Evolutionary conservation across 2,113 vertebrate species (phyloP), one percentile per base, ranked within the genome.

Genomic region (Psophia crepitans): DNA sequence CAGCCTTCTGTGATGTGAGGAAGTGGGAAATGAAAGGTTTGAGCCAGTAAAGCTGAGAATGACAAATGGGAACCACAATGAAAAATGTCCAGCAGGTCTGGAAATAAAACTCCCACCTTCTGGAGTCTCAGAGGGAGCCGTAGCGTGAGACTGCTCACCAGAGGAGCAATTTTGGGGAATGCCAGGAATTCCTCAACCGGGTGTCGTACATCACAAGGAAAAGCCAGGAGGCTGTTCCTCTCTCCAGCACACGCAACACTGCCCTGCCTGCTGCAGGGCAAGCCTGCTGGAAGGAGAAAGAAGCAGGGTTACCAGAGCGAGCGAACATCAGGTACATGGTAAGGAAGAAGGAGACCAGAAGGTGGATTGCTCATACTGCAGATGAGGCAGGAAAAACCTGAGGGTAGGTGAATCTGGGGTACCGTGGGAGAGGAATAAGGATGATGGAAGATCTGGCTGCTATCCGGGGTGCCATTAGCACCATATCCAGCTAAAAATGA

Each of bases 231-330:
- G 30, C 49, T 69, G 11, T 48, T 95, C 33, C 58, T 86, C 49
- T 74, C 44, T 33, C 17, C 33, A 79, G 14, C 44, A 65, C 7
- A 12, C 43, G 88, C 75, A 64, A 12, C 37, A 21, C 48, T 69
- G 57, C 70, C 57, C 8, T 65, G 63, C 30, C 32, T 75, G 35
- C 54, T 51, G 71, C 1, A 2, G 56, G 63, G 49, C 41, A 85
- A 82, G 32, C 43, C 51, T 68, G n/a, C 44, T 48, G 28, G 80
- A 64, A 65, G 79, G 48, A 60, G 10, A 33, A 74, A 51, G 23
- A 26, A 68, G 10, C 57, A 41, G 33, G 61, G 1, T 54, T 74
- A 60, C 30, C 30, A 30, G 43, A 44, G 15, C 0, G 0, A 76
- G 28, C 11, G 6, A 86, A 64, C 17, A 2, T 23, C 49, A 76